Evolutionary conservation across 2,113 vertebrate genomes (phyloP), one percentile per base, ranked within the genome.

Genomic region (Heterotilapia buettikoferi): DNA sequence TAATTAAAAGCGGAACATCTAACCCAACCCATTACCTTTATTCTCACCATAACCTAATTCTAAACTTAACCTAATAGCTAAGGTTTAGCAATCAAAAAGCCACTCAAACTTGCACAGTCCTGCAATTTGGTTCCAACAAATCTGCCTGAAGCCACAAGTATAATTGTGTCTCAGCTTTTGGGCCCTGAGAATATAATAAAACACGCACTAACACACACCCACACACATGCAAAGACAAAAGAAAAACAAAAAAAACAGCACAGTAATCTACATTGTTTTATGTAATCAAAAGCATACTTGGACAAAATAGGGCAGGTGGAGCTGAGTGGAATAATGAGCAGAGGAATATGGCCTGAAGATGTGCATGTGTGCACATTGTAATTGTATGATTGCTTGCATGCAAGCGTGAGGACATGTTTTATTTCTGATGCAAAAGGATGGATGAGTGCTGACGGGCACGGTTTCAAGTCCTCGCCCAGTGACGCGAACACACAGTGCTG

Each of bases 261-360:
- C 38, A 79, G 50, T 76, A 87, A 91, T 89, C 84, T 86, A 76
- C 82, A 76, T 31, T 82, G 86, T 86, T 81, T 68, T 38, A 68
- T 68, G 19, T 92, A 92, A 93, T 94, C 61, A 91, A 92, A 94
- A 71, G 54, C 90, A 93, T 83, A 86, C 80, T 86, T 87, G 80
- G 54, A 90, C 88, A 86, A 76, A 92, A 92, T 76, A 50, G 85
- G 68, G 86, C 66, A 88, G 86, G 73, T 89, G 89, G 63, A 88
- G 84, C 36, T 47, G 47, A 73, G 56, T 85, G 10, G 66, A 73
- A 45, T 90, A 90, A 92, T 86, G 84, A 92, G 85, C 63, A 80
- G 18, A 63, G 86, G 83, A 89, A 83, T 84, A 90, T 85, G 16
- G 84, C 84, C 91, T 31, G 83, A 83, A 91, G 87, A 78, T 87